Base-by-base conservation (phyloP, 2,888 invertebrate genomes). In the Ectemnius continuus region DNA sequence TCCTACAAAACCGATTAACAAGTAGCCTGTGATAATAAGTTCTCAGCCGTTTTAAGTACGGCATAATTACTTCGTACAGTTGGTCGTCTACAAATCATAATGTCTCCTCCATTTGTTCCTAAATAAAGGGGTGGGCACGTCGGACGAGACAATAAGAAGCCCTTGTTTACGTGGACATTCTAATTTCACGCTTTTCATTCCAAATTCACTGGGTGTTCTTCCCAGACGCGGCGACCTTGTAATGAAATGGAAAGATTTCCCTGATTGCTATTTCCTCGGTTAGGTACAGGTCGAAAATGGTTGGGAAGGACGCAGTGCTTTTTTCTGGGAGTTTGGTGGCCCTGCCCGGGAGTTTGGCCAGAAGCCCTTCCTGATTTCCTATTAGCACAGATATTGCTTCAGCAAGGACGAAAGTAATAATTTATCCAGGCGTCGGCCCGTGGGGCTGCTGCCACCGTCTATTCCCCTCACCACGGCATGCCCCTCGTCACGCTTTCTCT, bases 341-440 rank as follows among this genome's bases (percentile, higher is more conserved):
- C 36, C 36, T 36, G 36, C 11, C 36, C 6, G n/a, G n/a, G n/a
- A n/a, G n/a, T n/a, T 36, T 36, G 36, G 66, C 63, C 76, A 56
- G 83, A 84, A 83, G 80, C 84, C 86, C 84, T 86, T 82, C 80
- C 85, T 86, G 86, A 86, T 86, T 85, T 86, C 85, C 84, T 87
- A 87, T 87, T 87, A 87, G 87, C 86, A 83, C 85, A 84, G 86
- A 87, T 88, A 87, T 87, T 87, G 86, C 86, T 85, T 84, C 82
- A 79, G 81, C 83, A 80, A 82, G 84, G 83, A 86, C 80, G 85
- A 85, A 82, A 83, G 86, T 84, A 86, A 88, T 88, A 87, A 88
- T 88, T 88, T 88, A 88, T 88, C 86, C 80, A 76, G 73, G 77
- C 82, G 75, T 79, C 76, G 76, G 79, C 76, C 75, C 80, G 71